Evolutionary conservation across 2,888 invertebrate genomes (phyloP), one percentile per base, ranked within the genome.

Genomic region (Stenodema calcarata): DNA sequence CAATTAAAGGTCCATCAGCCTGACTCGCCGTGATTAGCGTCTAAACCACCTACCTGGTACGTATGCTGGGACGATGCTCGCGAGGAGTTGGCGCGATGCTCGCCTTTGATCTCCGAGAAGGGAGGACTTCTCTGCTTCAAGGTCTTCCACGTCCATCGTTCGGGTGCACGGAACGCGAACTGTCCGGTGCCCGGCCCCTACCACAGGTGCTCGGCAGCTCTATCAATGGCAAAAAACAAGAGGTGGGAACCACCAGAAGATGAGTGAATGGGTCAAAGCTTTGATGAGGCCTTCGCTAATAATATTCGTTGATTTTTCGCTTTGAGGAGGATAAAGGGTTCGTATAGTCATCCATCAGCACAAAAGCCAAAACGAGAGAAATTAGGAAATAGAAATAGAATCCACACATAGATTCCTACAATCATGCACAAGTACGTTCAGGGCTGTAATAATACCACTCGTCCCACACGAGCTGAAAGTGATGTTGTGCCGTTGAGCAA

Each of bases 131-230:
- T 78, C 78, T 27, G 47, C 47, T 23, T 78, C 44, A 78, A 78
- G 78, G 78, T 78, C 47, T 78, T 78, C 78, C n/a, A 78, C 28
- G 41, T 78, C 78, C 78, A 78, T 78, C 78, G 44, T 23, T 27
- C 35, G 73, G 41, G 73, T 73, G 73, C 35, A 28, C 73, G 73
- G 16, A n/a, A 73, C 73, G 35, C 73, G 73, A 41, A 73, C 73
- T 73, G 73, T 41, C 73, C 73, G 73, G 35, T 35, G n/a, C 62
- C 4, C 62, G 62, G 62, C 62, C 62, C 62, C 62, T 27, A 11
- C 62, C 62, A 18, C 62, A 11, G 62, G 18, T 16, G n/a, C 23
- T 18, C 4, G 18, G 62, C 18, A 1, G 11, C 23, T 62, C 62
- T 62, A 23, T 62, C 62, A 62, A 62, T 62, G 62, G 23, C 62